Evolutionary conservation across 2,888 invertebrate species (phyloP), one percentile per base, ranked within the genome.

Genomic region (Caprella mutica): DNA sequence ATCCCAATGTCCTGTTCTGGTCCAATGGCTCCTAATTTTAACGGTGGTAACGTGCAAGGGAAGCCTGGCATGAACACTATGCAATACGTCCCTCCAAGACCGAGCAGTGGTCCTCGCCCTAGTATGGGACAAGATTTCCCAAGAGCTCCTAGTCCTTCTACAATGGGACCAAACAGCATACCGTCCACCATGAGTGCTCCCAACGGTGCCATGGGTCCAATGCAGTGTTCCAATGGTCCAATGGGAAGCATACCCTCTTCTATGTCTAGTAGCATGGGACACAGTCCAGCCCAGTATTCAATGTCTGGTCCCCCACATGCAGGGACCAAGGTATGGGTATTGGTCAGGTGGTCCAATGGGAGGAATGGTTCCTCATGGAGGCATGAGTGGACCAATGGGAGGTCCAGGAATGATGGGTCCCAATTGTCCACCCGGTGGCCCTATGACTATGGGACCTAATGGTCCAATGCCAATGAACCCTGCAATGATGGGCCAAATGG

Each of bases 61-160:
- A 94, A 94, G 75, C 87, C 94, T 9, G 92, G 88, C 73, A 92
- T 94, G 12, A 96, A 96, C 74, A 96, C 96, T 35, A 96, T 96
- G 71, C 94, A 96, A 77, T 96, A 96, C 78, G 81, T 94, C 73
- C 96, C 96, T 23, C 89, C 92, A 52, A 80, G 92, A 74, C 88
- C 93, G n/a, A 82, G 71, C 52, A 79, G 81, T 12, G 81, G 80
- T 53, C 85, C 84, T 1, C 77, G 89, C 9, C 88, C 90, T 5
- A 90, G 90, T 39, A 86, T 88, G 74, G 76, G 92, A 65, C 90
- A 92, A 69, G 92, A 92, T 74, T 76, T 92, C 56, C 89, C 88
- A 68, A 80, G 91, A 59, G 91, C 86, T 69, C 84, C 90, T 21
- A 86, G 86, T 72, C 91, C 92, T 0, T 79, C 81, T 52, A 80